Evolutionary conservation across 2,888 invertebrate genomes (phyloP), one percentile per base, ranked within the genome.

Genomic region (Pelosia muscerda): DNA sequence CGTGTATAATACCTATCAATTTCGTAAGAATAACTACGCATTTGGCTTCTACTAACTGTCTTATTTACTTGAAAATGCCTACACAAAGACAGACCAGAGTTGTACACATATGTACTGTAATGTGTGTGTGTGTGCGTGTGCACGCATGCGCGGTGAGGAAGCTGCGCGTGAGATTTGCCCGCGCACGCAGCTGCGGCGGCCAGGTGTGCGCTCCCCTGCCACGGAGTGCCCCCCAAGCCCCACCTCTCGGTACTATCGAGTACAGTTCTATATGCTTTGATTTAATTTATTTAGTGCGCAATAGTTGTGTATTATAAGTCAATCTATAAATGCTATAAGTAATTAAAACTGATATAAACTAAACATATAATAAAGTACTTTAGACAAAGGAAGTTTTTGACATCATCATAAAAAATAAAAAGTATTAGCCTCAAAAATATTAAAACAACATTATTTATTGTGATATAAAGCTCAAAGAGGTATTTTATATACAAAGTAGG

Each of bases 121-220:
- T 66, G 67, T 63, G 74, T 71, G 74, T 71, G 73, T 74, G 76
- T 81, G 82, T 86, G 83, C 80, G 86, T 85, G 88, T 86, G 83
- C 87, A 89, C 90, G 92, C 91, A 90, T 90, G 91, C 92, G 91
- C 89, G 84, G 86, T 84, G 87, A 92, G 94, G 94, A 94, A 93
- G 94, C 94, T 93, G 94, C 93, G 93, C 94, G 93, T 93, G 95
- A 94, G 95, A 95, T 94, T 90, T 90, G 89, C 86, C 89, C 87
- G 88, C 86, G 88, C 84, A 88, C 92, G 94, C 94, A 93, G 94
- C 94, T 93, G 94, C 94, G 93, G 85, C 88, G 88, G 84, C 94
- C 94, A 94, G 94, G 94, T 94, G 94, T 90, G 93, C 93, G 90
- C 86, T 84, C 85, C 87, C 89, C 88, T 86, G 82, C 85, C 83